Conservation (phyloP, 2,113 vertebrate species). For the Podilymbus podiceps region DNA sequence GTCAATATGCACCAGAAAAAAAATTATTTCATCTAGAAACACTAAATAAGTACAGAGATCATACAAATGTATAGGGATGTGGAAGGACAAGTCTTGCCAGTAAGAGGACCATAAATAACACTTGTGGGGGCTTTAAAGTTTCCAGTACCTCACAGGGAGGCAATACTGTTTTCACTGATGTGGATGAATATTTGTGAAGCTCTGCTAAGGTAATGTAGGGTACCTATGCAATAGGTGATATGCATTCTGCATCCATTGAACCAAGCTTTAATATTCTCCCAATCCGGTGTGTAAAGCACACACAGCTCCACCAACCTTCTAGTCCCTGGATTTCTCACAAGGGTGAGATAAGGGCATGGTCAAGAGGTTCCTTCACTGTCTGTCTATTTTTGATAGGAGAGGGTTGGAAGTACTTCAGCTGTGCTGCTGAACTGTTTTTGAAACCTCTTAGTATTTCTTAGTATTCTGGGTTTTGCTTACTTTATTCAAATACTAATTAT, state of each 20-base stretch:
- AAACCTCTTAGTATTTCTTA: background rate
- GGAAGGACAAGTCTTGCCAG: background rate
- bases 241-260: background rate
- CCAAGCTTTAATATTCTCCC: background rate
- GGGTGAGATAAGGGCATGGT: background rate
- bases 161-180: background rate
- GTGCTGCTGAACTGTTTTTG: background rate
- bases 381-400: constrained; percentile 16
- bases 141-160: background rate
- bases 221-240: background rate
- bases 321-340: background rate
- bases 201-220: background rate
- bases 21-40: background rate
- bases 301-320: background rate
- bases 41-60: background rate
- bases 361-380: background rate
- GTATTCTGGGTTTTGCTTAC: background rate
- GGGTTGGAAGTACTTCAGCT: background rate
- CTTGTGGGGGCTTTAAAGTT: background rate
- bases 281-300: background rate
- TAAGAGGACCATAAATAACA: rapidly evolving
- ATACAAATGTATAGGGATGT: background rate
- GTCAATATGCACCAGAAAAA: background rate
- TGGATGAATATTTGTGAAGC: background rate
- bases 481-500: background rate